These are phyloP conservation scores for Zeus faber DNA, from an alignment of 2,113 vertebrate species.

Conservation along the genomic window DNA sequence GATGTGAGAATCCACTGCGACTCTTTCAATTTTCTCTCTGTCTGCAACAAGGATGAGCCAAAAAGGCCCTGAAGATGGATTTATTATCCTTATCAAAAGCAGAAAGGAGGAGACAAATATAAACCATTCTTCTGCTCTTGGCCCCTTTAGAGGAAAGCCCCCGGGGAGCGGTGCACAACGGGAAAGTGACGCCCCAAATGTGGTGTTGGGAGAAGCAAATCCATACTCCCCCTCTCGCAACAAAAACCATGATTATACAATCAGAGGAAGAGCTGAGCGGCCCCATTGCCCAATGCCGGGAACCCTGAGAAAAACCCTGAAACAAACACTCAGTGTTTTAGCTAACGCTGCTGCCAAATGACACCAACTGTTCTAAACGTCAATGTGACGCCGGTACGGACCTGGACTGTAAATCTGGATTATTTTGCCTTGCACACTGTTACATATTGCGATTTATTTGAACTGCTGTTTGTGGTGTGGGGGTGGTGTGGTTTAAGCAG, in stretches of 20 bases:
- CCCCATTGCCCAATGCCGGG: no score
- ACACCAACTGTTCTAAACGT: no score
- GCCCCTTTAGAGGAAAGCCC: slow-evolving; percentile 32
- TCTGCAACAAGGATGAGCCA: slow-evolving; percentile 32
- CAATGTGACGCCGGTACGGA: no score
- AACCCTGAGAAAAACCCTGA: background rate
- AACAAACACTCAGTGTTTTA: no score
- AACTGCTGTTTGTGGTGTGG: no score
- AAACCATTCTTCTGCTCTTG: slow-evolving; percentile 37
- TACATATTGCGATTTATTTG: no score
- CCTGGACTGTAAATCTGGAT: no score
- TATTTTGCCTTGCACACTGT: no score
- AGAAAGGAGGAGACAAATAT: slow-evolving; percentile 48
- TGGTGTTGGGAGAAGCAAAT: slow-evolving; percentile 28
- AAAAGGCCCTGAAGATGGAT: slow-evolving; percentile 40
- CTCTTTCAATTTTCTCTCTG: slow-evolving; percentile 26
- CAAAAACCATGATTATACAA: slow-evolving; percentile 28
- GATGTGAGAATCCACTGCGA: slow-evolving; percentile 23
- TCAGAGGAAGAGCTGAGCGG: background rate
- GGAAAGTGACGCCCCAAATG: slow-evolving; percentile 19
- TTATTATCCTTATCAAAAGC: slow-evolving; percentile 58
- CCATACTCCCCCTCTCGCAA: slow-evolving; percentile 4
- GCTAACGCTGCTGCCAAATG: no score
- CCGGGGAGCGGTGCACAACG: slow-evolving; percentile 27
- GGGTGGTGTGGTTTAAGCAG: no score